Evolutionary conservation across 2,797 vertebrate genomes (phyloP).

Genomic region (Mormyrops attenuatus): DNA sequence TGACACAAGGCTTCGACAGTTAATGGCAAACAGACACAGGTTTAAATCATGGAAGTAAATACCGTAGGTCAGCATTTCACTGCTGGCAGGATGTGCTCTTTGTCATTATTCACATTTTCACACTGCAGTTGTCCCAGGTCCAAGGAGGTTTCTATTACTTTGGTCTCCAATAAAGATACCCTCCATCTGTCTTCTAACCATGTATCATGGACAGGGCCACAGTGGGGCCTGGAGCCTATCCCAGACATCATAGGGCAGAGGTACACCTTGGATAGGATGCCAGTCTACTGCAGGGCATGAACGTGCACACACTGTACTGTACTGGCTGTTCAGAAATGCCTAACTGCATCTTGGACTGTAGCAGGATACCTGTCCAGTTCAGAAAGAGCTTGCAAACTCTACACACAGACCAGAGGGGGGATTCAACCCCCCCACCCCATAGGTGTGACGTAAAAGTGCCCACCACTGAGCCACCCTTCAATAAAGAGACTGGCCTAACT

Average conservation of each 20-base stretch:
- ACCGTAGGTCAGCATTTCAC: neutral
- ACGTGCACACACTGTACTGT: neutral
- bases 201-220: neutral
- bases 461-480: neutral
- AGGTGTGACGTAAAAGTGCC: neutral
- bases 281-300: neutral
- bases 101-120: slow-evolving; percentile 5
- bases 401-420: neutral
- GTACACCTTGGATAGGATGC: neutral
- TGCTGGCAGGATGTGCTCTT: neutral
- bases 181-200: neutral
- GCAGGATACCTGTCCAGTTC: neutral
- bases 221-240: neutral
- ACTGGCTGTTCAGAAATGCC: neutral
- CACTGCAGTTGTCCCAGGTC: neutral
- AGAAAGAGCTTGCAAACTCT: neutral
- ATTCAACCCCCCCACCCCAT: neutral
- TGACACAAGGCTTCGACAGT: slow-evolving; percentile 8
- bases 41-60: slow-evolving; percentile 8
- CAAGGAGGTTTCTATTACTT: neutral
- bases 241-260: neutral
- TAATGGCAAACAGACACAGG: slow-evolving; percentile 7
- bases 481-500: neutral
- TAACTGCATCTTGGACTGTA: neutral
- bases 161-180: slow-evolving; percentile 3